Base-by-base conservation (phyloP, 37 sponge, comb jelly and placozoan genomes). In the Petrosia ficiformis region DNA sequence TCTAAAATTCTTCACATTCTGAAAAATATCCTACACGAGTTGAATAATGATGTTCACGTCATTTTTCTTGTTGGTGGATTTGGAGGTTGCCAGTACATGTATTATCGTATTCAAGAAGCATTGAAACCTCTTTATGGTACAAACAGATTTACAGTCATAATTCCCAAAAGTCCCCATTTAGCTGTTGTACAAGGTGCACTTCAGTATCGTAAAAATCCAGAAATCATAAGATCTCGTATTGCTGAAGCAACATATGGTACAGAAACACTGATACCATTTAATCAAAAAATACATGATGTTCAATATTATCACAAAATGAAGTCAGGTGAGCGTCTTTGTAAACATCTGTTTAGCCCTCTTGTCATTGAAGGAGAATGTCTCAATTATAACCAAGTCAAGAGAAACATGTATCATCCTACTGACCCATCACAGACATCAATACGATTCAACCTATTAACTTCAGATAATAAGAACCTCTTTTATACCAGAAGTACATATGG, bases 31-130 rank as follows among this genome's bases (percentile, higher is more conserved):
- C 8, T 48, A 19, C 4, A 6, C 10, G 14, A 68, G 28, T 21
- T 2, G 11, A 42, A 44, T 1, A 29, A 57, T 68, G 70, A 4
- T 11, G 38, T 68, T 31, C 29, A 78, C 25, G 57, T 58, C 0
- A 28, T 78, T 19, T 78, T 33, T 26, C 37, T 68, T 3, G 70
- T 78, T 28, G 79, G 79, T 30, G 79, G 79, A 2, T 78, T 78
- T 78, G 79, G 79, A 22, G 79, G 79, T 57, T 78, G 70, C 29
- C 1, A 3, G 4, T 78, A 78, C 37, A 36, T 78, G 4, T 19
- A 57, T n/a, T 25, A 69, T 4, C 4, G 36, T 33, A 19, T 78
- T 0, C 14, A 39, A 3, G 42, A 42, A 14, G 2, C 3, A 0
- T 34, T 59, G 16, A 68, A 5, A 35, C 24, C 4, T 67, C 24